Conservation (phyloP, 2,113 vertebrate genomes). For the Amphiprion percula region DNA sequence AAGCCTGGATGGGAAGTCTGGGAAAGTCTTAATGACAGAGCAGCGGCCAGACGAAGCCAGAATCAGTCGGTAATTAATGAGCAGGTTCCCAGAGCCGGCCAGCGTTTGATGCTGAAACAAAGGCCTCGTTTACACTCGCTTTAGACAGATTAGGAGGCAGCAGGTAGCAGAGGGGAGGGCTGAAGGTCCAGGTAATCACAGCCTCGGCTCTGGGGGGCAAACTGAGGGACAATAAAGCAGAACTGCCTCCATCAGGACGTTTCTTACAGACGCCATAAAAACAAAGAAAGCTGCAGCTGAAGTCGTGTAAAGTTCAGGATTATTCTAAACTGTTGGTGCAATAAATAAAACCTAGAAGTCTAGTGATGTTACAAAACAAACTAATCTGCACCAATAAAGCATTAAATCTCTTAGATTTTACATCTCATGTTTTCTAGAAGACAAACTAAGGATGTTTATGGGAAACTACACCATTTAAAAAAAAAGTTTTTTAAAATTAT, state of each 20-base stretch:
- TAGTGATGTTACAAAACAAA: neutral
- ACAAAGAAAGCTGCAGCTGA: too few relatives aligned
- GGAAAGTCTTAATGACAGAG: conserved; percentile 79
- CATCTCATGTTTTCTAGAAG: too few relatives aligned
- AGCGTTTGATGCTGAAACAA: conserved; percentile 77
- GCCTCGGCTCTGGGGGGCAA: conserved; percentile 43
- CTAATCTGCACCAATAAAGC: too few relatives aligned
- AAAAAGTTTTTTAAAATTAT: too few relatives aligned
- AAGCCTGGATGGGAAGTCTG: conserved; percentile 77
- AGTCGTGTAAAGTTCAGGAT: neutral
- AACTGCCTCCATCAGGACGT: conserved; percentile 17
- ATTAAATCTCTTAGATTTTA: too few relatives aligned
- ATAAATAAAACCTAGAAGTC: neutral
- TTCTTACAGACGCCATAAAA: too few relatives aligned
- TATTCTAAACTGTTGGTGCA: neutral
- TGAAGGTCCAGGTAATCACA: conserved; percentile 68
- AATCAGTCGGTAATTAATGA: conserved; percentile 77
- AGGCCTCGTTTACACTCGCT: conserved; percentile 77
- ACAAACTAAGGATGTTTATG: too few relatives aligned
- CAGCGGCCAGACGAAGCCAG: conserved; percentile 72
- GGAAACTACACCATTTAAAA: too few relatives aligned
- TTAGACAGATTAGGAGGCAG: conserved; percentile 70
- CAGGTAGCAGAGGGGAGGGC: conserved; percentile 38
- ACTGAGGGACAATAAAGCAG: conserved; percentile 16
- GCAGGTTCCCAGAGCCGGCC: conserved; percentile 70